phyloP scores from a whole-genome alignment of 2,888 invertebrate species.

The Catocala nupta region DNA sequence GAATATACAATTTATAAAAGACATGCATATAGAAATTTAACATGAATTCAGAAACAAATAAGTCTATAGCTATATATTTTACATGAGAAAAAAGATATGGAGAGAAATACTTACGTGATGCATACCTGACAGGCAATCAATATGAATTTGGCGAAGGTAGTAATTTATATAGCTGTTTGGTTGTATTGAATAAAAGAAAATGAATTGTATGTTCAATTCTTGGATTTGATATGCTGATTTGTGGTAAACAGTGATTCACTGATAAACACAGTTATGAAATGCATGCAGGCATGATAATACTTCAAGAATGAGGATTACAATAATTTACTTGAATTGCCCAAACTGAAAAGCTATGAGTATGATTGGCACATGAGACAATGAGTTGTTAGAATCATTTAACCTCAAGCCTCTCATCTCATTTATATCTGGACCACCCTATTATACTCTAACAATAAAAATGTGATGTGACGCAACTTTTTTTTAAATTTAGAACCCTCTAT shows the following conservation, averaged over 20 bases:
- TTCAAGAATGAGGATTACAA: constrained; percentile 44
- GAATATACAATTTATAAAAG: constrained; percentile 25
- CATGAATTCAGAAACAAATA: constrained; percentile 35
- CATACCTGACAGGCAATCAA: constrained; percentile 32
- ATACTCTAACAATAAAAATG: constrained; percentile 31
- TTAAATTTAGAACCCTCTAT: constrained; percentile 29
- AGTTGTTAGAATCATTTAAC: constrained; percentile 46
- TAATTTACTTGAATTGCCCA: constrained; percentile 40
- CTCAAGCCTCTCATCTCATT: constrained; percentile 38
- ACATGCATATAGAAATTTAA: constrained; percentile 31
- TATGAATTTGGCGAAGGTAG: constrained; percentile 40
- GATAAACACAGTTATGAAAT: constrained; percentile 38
- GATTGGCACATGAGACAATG: constrained; percentile 40
- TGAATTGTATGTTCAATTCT: constrained; percentile 32
- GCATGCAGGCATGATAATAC: constrained; percentile 34
- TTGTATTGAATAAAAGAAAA: constrained; percentile 38
- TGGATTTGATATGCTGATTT: constrained; percentile 38
- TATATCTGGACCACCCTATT: constrained; percentile 39
- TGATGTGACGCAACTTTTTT: constrained; percentile 30
- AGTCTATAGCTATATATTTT: constrained; percentile 28
- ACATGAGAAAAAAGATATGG: constrained; percentile 34
- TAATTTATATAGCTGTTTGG: constrained; percentile 31
- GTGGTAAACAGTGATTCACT: constrained; percentile 42
- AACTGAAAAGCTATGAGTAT: constrained; percentile 37
- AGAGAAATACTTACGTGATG: constrained; percentile 29